phyloP scores from a whole-genome alignment of 2,113 vertebrate genomes.

The Rhombomys opimus region DNA sequence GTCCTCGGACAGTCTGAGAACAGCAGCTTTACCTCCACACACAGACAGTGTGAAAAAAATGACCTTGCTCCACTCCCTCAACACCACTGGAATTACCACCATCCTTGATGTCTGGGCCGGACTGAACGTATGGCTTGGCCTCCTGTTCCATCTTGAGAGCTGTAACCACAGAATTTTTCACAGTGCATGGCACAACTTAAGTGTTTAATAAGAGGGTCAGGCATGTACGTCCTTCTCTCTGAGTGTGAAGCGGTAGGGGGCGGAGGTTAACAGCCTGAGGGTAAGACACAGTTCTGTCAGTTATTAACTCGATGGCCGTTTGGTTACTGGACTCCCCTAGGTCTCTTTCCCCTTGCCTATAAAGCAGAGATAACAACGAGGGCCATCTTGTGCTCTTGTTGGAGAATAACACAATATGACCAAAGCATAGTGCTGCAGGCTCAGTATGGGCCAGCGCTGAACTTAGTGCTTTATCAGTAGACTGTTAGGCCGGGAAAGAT shows the following conservation, averaged over 20 bases:
- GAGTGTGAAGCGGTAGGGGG: not conserved
- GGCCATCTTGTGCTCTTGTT: not conserved
- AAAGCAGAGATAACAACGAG: not conserved
- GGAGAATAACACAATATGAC: not conserved
- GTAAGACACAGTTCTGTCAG: conserved; percentile 6
- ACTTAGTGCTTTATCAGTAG: not conserved
- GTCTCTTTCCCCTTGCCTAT: not conserved
- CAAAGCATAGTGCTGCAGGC: not conserved
- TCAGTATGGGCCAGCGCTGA: not conserved
- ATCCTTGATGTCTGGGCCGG: not conserved
- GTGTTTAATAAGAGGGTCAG: not conserved
- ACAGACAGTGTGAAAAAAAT: not conserved
- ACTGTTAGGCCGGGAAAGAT: not conserved
- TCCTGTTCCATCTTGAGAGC: not conserved
- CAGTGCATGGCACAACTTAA: not conserved
- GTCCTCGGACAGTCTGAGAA: not conserved
- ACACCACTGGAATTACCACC: not conserved
- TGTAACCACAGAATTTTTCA: not conserved
- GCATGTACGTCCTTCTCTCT: not conserved
- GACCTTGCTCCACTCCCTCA: not conserved
- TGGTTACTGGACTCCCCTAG: not conserved
- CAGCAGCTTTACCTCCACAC: not conserved
- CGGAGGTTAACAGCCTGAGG: not conserved
- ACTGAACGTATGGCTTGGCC: not conserved
- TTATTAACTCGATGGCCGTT: conserved; percentile 18